Evolutionary conservation across 2,113 vertebrate genomes (phyloP).

Genomic region (Gulo gulo): DNA sequence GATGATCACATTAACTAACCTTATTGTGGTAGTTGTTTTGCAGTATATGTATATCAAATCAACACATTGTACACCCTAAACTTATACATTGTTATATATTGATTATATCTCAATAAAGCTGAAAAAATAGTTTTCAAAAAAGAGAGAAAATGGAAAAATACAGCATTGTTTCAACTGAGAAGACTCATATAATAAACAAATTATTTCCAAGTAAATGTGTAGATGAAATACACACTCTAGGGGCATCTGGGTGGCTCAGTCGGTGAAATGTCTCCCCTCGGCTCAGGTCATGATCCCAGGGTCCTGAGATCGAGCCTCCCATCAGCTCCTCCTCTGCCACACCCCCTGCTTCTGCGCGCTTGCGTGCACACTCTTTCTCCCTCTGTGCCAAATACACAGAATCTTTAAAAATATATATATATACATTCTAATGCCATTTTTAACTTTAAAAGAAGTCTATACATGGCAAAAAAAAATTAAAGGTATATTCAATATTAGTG

Average conservation of each 20-base stretch:
- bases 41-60: background rate
- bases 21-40: background rate
- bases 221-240: background rate
- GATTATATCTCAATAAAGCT: background rate
- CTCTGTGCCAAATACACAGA: background rate
- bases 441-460: background rate
- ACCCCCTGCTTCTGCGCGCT: background rate
- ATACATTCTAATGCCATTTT: background rate
- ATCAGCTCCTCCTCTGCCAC: background rate
- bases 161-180: background rate
- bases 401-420: background rate
- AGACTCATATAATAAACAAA: background rate
- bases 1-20: background rate
- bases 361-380: background rate
- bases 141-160: background rate
- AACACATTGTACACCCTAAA: background rate
- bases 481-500: background rate
- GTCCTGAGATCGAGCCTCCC: too few species aligned
- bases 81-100: background rate
- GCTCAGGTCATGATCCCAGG: background rate
- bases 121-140: background rate
- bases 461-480: background rate
- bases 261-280: background rate
- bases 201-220: background rate
- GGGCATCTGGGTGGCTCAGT: background rate